Conservation (phyloP, 2,113 vertebrate species). For the Lasiurus borealis region DNA sequence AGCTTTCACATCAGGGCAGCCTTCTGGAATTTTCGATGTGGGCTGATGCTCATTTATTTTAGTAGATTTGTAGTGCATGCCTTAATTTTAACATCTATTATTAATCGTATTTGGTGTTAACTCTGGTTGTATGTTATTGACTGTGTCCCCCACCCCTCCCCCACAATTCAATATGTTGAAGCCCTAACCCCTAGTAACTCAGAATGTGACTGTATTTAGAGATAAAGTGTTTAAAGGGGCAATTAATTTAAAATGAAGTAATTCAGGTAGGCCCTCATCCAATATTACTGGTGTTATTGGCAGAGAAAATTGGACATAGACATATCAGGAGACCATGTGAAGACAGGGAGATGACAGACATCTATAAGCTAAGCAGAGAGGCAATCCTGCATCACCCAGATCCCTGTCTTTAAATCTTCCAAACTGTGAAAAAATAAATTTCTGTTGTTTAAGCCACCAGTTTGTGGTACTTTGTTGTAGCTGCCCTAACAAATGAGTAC, state of each 20-base stretch:
- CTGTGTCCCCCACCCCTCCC: accelerated
- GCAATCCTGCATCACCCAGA: not conserved
- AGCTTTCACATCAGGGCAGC: not conserved
- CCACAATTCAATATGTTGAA: not conserved
- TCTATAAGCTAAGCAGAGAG: not conserved
- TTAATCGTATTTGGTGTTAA: not conserved
- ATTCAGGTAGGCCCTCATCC: not conserved
- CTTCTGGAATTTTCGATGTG: not conserved
- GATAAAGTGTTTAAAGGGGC: not conserved
- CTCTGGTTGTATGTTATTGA: not conserved
- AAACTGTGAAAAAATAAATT: not conserved
- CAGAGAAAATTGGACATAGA: not conserved
- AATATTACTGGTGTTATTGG: not conserved
- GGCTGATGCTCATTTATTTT: not conserved
- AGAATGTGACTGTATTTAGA: not conserved
- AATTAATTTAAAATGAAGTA: not conserved
- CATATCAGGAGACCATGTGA: not conserved
- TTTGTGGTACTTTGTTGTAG: not conserved
- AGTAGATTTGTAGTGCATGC: not conserved
- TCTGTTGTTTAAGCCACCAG: not conserved
- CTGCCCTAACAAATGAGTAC: not conserved
- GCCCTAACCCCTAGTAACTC: no score
- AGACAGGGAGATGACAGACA: not conserved
- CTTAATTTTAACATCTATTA: not conserved
- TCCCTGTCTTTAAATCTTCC: not conserved